phyloP scores from a whole-genome alignment of 2,113 vertebrate species.

The Alces alces region DNA sequence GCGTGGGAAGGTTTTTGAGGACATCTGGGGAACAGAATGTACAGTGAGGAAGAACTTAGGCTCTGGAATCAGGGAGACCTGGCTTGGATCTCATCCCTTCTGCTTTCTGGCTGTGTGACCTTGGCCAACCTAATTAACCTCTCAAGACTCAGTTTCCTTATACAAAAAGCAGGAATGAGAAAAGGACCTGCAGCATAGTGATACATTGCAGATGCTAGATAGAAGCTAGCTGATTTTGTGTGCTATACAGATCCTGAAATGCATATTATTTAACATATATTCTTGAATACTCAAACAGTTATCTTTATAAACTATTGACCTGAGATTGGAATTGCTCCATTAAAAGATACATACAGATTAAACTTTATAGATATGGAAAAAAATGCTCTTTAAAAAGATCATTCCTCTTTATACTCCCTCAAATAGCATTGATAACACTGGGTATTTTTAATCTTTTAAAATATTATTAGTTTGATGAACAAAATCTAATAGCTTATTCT shows the following conservation, averaged over 20 bases:
- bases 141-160: background rate
- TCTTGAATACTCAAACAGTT: background rate
- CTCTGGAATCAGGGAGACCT: background rate
- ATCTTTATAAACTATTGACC: background rate
- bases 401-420: background rate
- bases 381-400: background rate
- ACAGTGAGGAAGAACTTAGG: background rate
- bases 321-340: background rate
- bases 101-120: background rate
- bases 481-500: background rate
- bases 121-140: background rate
- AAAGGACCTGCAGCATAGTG: background rate
- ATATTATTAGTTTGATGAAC: background rate
- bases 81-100: background rate
- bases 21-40: background rate
- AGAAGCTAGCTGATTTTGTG: background rate
- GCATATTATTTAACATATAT: background rate
- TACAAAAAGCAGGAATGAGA: background rate
- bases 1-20: background rate
- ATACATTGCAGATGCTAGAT: background rate
- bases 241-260: background rate
- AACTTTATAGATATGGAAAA: background rate
- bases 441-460: slow-evolving; percentile 2
- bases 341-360: background rate
- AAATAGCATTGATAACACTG: background rate